A percentile compares a stretch with the other conserved stretches of the same genome.
phyloP scores from a whole-genome alignment of 2,888 invertebrate species.

The Hypolimnas misippus region DNA sequence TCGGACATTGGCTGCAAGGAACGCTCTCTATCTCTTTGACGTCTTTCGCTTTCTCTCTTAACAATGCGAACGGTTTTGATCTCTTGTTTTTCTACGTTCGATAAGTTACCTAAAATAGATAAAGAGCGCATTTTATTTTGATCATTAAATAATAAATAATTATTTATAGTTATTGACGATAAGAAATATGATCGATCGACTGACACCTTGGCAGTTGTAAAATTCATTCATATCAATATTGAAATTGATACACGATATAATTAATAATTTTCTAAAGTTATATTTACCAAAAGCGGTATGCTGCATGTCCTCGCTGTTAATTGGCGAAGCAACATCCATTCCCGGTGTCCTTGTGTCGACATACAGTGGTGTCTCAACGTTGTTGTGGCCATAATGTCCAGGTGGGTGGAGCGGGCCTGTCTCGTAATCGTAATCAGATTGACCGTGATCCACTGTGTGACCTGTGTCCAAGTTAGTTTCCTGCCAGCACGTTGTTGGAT shows the following conservation, averaged over 20 bases:
- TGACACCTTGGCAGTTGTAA: not conserved
- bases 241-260: no score
- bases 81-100: conserved; percentile 92
- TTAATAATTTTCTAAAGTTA: not conserved
- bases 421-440: conserved; percentile 69
- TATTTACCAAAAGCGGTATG: conserved; percentile 68
- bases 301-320: conserved; percentile 74
- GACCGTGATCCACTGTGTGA: conserved; percentile 88
- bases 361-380: conserved; percentile 85
- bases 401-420: conserved; percentile 57
- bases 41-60: conserved; percentile 94
- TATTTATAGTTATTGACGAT: no score
- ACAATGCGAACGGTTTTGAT: conserved; percentile 97
- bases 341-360: conserved; percentile 85
- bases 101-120: conserved; percentile 84
- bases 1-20: conserved; percentile 79
- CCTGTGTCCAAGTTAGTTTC: conserved; percentile 96
- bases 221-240: not conserved
- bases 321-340: conserved; percentile 64
- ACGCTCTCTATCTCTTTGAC: conserved; percentile 92
- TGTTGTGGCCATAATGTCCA: conserved; percentile 65
- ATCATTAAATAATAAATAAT: no score
- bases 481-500: conserved; percentile 89
- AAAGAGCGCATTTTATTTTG: no score
- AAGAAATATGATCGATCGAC: no score